Percentiles rank a stretch among this genome's conserved stretches.
phyloP scores from a whole-genome alignment of 2,888 invertebrate genomes.

The Rapana venosa region DNA sequence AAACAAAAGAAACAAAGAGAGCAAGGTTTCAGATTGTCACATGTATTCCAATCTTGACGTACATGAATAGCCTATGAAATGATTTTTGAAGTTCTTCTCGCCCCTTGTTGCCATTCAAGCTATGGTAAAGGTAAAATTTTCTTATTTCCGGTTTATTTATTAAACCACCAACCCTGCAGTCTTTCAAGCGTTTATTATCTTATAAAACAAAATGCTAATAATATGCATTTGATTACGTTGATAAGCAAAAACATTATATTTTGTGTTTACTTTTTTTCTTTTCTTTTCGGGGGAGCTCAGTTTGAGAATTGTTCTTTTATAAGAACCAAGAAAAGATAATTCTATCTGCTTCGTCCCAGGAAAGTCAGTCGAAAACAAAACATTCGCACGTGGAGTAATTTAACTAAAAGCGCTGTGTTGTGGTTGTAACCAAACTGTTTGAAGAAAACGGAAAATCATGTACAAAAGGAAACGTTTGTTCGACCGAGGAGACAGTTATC shows the following conservation, averaged over 20 bases:
- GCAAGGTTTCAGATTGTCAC: no score
- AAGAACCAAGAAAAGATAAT: background rate
- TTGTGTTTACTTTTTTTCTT: background rate
- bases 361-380: background rate
- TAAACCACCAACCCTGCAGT: background rate
- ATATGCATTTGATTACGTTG: no score
- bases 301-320: background rate
- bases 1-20: no score
- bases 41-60: no score
- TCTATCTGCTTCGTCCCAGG: background rate
- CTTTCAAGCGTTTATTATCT: background rate
- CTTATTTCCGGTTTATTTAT: background rate
- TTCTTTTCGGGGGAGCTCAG: no score
- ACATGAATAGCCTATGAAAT: no score
- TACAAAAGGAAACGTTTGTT: conserved; percentile 18
- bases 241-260: background rate
- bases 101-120: conserved; percentile 24
- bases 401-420: background rate
- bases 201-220: no score
- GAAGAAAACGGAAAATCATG: background rate
- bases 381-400: background rate
- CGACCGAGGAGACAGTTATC: conserved; percentile 26
- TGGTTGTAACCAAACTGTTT: background rate
- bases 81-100: no score
- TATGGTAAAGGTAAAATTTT: background rate